These are phyloP conservation scores for Athene cunicularia DNA, from an alignment of 2,113 vertebrate species.

Conservation along the genomic window DNA sequence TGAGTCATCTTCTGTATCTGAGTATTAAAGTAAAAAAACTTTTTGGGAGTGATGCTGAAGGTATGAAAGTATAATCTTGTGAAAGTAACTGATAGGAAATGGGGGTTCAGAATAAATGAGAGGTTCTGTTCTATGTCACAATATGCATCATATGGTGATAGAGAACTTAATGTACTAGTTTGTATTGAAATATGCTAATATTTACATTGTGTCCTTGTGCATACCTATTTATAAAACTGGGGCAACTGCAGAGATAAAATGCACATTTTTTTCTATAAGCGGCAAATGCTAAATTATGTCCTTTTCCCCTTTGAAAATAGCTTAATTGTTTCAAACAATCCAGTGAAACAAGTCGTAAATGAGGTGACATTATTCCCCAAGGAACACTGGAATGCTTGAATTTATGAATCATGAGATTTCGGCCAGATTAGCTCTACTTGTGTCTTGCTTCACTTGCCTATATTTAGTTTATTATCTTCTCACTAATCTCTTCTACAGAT, in stretches of 20 bases:
- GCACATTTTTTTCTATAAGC: not conserved
- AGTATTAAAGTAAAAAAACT: not conserved
- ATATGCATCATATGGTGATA: not conserved
- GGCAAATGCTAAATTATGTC: not conserved
- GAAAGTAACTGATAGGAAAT: not conserved
- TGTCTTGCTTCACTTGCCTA: not conserved
- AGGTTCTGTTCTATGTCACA: not conserved
- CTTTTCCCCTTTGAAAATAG: not conserved
- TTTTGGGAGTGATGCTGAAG: not conserved
- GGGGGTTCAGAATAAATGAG: not conserved
- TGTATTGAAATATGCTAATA: not conserved
- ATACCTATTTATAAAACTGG: not conserved
- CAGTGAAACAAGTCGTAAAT: not conserved
- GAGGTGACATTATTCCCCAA: not conserved
- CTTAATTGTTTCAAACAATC: not conserved
- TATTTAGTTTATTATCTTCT: not conserved
- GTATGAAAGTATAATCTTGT: not conserved
- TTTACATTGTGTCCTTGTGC: not conserved
- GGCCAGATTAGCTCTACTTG: not conserved
- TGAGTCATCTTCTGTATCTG: not conserved
- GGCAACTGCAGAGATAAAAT: not conserved
- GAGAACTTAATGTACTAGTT: not conserved
- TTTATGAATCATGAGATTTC: not conserved
- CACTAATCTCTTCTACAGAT: not conserved
- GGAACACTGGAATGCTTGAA: not conserved